Percentiles rank a stretch among this genome's conserved stretches.
phyloP scores from a whole-genome alignment of 2,888 invertebrate genomes.

The Helicoverpa assulta region DNA sequence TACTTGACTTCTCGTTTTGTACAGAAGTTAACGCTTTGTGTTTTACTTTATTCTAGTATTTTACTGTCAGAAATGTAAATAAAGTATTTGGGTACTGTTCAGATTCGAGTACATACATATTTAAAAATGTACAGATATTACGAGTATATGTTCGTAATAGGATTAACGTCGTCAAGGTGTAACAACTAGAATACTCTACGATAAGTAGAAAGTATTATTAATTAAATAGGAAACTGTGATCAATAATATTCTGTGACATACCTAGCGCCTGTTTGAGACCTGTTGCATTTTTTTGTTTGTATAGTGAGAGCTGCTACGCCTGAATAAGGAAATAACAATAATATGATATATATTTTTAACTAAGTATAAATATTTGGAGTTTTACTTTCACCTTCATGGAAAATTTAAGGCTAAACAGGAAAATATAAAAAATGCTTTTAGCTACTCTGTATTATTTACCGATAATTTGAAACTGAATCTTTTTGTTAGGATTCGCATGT shows the following conservation, averaged over 20 bases:
- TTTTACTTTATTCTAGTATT: constrained; percentile 40
- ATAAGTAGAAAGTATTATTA: too few species aligned
- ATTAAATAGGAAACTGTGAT: too few species aligned
- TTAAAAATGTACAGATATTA: constrained; percentile 3
- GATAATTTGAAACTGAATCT: constrained; percentile 53
- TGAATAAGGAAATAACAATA: neutral
- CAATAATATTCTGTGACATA: too few species aligned
- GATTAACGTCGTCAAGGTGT: too few species aligned
- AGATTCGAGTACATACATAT: constrained; percentile 1
- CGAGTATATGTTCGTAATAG: neutral
- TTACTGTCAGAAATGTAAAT: constrained; percentile 19
- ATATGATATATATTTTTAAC: neutral
- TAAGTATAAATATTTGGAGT: too few species aligned
- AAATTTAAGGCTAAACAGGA: constrained; percentile 51
- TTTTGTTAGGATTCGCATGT: constrained; percentile 44
- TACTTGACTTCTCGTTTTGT: constrained; percentile 47
- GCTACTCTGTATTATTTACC: constrained; percentile 34
- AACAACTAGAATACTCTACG: too few species aligned
- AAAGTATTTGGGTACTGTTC: neutral
- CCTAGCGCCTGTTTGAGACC: too few species aligned
- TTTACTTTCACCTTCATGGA: constrained; percentile 32
- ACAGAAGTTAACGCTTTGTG: constrained; percentile 28
- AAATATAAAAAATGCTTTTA: constrained; percentile 41
- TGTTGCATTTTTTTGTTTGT: too few species aligned
- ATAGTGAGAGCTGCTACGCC: too few species aligned